A percentile compares a stretch with the other conserved stretches of the same genome.
phyloP scores from a whole-genome alignment of 92 coral and sea anemone species.

The Micromussa lordhowensis region DNA sequence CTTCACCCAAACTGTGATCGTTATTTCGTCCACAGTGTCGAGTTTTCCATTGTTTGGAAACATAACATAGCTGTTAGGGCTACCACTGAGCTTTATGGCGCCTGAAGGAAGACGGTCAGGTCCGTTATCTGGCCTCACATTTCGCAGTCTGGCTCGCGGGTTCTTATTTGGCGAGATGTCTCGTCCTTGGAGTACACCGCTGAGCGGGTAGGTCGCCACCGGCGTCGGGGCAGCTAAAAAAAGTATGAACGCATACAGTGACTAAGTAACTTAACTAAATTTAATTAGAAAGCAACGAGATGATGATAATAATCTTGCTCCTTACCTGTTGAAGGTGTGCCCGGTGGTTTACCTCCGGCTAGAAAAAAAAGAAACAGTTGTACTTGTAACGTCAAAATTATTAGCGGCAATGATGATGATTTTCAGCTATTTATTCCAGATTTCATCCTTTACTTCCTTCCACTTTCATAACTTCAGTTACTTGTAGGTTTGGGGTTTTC shows the following conservation, averaged over 20 bases:
- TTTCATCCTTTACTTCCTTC: too few species aligned
- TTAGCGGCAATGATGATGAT: not conserved
- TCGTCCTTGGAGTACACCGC: slow-evolving; percentile 42
- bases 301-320: not conserved
- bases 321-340: slow-evolving; percentile 30
- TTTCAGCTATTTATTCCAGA: too few species aligned
- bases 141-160: slow-evolving; percentile 67
- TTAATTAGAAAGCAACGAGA: not conserved
- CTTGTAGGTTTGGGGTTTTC: not conserved
- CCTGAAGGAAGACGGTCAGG: slow-evolving; percentile 83
- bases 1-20: slow-evolving; percentile 80
- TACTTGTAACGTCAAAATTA: not conserved
- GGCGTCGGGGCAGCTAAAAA: slow-evolving; percentile 63
- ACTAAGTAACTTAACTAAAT: not conserved
- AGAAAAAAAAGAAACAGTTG: not conserved
- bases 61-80: slow-evolving; percentile 51
- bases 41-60: slow-evolving; percentile 72
- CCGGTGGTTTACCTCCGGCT: slow-evolving; percentile 8
- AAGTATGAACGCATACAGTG: slow-evolving; percentile 2
- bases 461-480: not conserved
- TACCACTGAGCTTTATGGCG: slow-evolving; percentile 67
- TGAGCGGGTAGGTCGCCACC: slow-evolving; percentile 71
- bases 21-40: slow-evolving; percentile 69
- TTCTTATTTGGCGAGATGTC: slow-evolving; percentile 74
- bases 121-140: slow-evolving; percentile 66